These are phyloP conservation scores for Resseliella maxima DNA, from an alignment of 2,888 invertebrate genomes.

Conservation along the genomic window DNA sequence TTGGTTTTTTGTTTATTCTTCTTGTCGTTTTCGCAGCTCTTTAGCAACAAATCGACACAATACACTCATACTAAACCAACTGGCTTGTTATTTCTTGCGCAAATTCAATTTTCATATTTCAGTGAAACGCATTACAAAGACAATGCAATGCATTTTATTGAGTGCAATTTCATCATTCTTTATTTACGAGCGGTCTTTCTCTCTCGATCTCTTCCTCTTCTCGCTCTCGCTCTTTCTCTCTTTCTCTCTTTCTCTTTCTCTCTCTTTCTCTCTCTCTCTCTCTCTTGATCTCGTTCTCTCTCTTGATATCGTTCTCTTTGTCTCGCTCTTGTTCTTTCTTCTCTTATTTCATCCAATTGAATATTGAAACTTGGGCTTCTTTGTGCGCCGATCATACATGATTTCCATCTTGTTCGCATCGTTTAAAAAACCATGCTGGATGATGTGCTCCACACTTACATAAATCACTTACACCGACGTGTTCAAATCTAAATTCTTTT, in stretches of 20 bases:
- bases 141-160: constrained; percentile 42
- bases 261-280: neutral
- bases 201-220: neutral
- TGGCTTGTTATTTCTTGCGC: neutral
- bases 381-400: neutral
- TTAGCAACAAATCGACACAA: neutral
- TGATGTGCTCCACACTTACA: constrained; percentile 12
- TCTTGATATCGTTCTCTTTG: too few relatives aligned
- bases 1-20: neutral
- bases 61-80: too few relatives aligned
- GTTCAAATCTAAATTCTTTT: constrained; percentile 43
- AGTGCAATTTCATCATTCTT: constrained; percentile 42
- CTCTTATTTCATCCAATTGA: neutral
- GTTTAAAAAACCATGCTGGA: neutral
- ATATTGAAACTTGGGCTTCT: neutral
- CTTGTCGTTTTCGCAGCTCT: neutral
- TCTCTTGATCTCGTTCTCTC: neutral
- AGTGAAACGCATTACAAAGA: neutral
- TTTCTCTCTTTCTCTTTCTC: neutral
- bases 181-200: neutral
- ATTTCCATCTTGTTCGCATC: constrained; percentile 3
- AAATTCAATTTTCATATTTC: constrained; percentile 47
- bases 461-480: constrained; percentile 42
- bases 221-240: neutral
- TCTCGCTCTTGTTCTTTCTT: too few relatives aligned